A percentile compares a stretch with the other conserved stretches of the same genome.
Evolutionary conservation across 92 coral and sea anemone species (phyloP).

Genomic region (Virgularia gustaviana): DNA sequence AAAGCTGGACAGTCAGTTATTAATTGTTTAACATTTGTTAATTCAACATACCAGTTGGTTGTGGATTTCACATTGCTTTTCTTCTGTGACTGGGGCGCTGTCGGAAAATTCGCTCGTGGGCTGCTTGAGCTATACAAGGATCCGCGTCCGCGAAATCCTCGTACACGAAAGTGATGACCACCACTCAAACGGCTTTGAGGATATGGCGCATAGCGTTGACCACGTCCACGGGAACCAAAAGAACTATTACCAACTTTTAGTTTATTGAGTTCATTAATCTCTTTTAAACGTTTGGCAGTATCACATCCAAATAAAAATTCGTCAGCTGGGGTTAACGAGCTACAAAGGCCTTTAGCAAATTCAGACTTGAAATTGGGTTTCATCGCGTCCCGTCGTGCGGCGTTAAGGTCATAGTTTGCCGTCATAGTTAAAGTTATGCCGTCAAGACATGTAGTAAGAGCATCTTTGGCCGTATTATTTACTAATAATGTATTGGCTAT

Average conservation of each 20-base stretch:
- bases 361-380: conserved; percentile 44
- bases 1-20: conserved; percentile 33
- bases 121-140: background rate
- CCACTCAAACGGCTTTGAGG: conserved; percentile 12
- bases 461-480: conserved; percentile 41
- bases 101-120: conserved; percentile 29
- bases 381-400: conserved; percentile 48
- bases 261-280: conserved; percentile 45
- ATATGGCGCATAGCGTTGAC: conserved; percentile 30
- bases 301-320: conserved; percentile 54
- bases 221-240: conserved; percentile 9
- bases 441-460: conserved; percentile 47
- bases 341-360: conserved; percentile 57
- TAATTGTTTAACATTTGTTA: background rate
- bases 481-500: conserved; percentile 43
- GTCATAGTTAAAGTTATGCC: conserved; percentile 51
- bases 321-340: conserved; percentile 48
- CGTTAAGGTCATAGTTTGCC: conserved; percentile 31
- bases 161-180: conserved; percentile 4
- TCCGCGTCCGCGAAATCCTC: conserved; percentile 13
- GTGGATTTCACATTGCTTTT: conserved; percentile 20
- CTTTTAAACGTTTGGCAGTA: conserved; percentile 51
- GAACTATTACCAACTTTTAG: conserved; percentile 44
- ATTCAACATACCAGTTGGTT: conserved; percentile 18
- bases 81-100: conserved; percentile 44